Base-by-base conservation (phyloP, 2,888 invertebrate genomes). In the Diloba caeruleocephala region DNA sequence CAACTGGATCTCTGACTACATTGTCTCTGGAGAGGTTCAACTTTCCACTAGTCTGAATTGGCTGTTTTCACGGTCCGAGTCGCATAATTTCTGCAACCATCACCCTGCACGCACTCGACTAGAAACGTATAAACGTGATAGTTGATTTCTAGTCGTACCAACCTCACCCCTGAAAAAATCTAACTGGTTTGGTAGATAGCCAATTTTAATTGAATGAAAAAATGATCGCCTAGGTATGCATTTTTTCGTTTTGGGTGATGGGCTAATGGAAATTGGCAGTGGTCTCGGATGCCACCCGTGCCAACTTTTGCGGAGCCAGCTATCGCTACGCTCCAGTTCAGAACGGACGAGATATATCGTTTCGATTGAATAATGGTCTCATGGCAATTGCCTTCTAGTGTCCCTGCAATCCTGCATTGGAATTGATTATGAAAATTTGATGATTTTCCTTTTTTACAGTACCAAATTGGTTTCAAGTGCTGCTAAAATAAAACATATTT, bases 201-300 rank as follows among this genome's bases (percentile, higher is more conserved):
- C 92, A 92, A 91, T 92, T 89, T 92, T 91, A 93, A 92, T 93
- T 92, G 92, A 93, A 92, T 92, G 86, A 91, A 93, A 93, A 93
- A 92, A 89, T 90, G 89, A 89, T 91, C 89, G 90, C 89, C 90
- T 89, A n/a, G n/a, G n/a, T n/a, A 88, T 91, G 90, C 91, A 87
- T 89, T 92, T 93, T 92, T 93, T 92, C 91, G 90, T 90, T 92
- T 92, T 91, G 92, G 88, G 88, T 92, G 92, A 93, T 91, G 90
- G 88, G 92, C 86, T 92, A 92, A 92, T 92, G 93, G 92, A 92
- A 92, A 93, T 92, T 93, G 93, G 93, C 92, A 93, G 85, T 90
- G 90, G 90, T 88, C 85, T 89, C 89, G 84, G 79, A 77, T 83
- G 84, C 86, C 85, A 77, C 64, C 78, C 89, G 88, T 92, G 92